These are phyloP conservation scores for Scaptomyza graminum DNA, from an alignment of 1,140 invertebrate species.

Conservation along the genomic window DNA sequence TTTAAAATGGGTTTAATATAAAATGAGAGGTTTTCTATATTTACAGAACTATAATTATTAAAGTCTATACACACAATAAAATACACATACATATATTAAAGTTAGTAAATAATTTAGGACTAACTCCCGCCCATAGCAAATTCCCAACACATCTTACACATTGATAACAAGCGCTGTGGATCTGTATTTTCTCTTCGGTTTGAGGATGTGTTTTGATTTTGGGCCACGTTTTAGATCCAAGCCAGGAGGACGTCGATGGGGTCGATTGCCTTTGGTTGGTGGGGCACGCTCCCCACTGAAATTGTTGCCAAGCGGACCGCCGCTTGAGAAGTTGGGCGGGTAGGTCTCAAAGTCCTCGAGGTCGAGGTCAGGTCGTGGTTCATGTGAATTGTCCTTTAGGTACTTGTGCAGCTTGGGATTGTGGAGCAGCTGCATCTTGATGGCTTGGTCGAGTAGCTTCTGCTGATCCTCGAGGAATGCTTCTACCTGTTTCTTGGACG, in stretches of 20 bases:
- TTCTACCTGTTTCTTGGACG: conserved; percentile 80
- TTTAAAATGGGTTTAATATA: neutral
- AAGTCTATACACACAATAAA: conserved; percentile 36
- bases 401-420: conserved; percentile 78
- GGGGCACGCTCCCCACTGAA: conserved; percentile 41
- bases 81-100: conserved; percentile 27
- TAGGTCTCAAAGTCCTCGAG: conserved; percentile 69
- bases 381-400: conserved; percentile 65
- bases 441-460: conserved; percentile 73
- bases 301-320: conserved; percentile 54
- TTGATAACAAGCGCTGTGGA: conserved; percentile 76
- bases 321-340: conserved; percentile 57
- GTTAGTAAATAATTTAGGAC: conserved; percentile 30
- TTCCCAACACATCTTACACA: conserved; percentile 45
- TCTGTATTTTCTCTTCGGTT: conserved; percentile 70
- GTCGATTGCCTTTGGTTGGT: conserved; percentile 43
- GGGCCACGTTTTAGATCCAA: conserved; percentile 50
- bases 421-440: conserved; percentile 71
- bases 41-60: conserved; percentile 43
- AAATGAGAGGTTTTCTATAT: conserved; percentile 37
- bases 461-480: conserved; percentile 77
- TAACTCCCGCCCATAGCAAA: conserved; percentile 1
- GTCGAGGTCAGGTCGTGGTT: conserved; percentile 61
- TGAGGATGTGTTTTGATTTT: conserved; percentile 55
- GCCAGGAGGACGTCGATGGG: conserved; percentile 50